Percentiles rank a stretch among this genome's conserved stretches.
Conservation (phyloP, 2,888 invertebrate species). For the Mesoligia furuncula region DNA sequence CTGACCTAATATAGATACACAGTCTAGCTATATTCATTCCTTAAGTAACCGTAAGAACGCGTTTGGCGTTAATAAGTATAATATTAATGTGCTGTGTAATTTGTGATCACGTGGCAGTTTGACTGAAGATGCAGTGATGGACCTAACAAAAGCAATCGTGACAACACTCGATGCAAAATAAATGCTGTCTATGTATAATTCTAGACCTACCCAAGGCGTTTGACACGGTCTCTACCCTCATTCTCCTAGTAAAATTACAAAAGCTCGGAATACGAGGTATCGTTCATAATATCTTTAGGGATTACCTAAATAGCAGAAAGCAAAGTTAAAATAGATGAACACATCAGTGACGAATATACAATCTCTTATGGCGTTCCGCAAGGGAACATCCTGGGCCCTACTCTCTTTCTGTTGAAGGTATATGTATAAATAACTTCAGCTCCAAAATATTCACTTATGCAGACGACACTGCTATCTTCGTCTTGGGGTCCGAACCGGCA, state of each 20-base stretch:
- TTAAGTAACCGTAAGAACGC: not conserved
- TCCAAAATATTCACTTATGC: not conserved
- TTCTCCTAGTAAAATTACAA: not conserved
- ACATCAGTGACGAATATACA: not conserved
- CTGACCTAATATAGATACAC: conserved; percentile 85
- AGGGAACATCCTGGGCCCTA: not conserved
- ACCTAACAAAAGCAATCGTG: not conserved
- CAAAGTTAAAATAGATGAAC: not conserved
- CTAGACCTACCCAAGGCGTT: not conserved
- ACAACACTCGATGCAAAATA: not conserved
- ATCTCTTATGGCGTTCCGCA: not conserved
- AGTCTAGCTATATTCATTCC: not conserved
- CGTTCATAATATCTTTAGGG: not conserved
- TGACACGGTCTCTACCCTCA: not conserved
- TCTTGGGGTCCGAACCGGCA: not conserved
- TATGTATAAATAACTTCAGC: not conserved
- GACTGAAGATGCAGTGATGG: not conserved
- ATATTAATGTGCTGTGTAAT: not conserved
- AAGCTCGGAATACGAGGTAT: not conserved
- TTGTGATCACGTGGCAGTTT: not conserved
- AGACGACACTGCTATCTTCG: not conserved
- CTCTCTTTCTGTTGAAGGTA: not conserved
- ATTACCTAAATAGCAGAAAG: not conserved
- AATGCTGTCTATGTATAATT: not conserved
- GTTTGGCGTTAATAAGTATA: not conserved